These are phyloP conservation scores for Acromyrmex echinatior DNA, from an alignment of 1,140 invertebrate species.

Conservation along the genomic window DNA sequence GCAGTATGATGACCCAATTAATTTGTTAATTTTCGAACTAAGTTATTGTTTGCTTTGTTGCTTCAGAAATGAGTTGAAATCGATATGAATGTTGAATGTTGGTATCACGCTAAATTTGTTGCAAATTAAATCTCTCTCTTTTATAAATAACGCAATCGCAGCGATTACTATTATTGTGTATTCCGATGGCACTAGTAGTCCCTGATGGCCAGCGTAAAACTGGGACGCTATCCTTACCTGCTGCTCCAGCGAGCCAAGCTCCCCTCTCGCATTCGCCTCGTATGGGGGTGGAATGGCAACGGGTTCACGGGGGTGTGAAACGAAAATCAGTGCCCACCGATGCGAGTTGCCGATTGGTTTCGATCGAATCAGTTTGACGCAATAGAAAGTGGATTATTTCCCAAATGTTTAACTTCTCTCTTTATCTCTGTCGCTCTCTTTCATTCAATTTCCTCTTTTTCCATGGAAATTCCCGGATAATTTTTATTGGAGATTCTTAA, in stretches of 20 bases:
- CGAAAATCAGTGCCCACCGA: constrained; percentile 63
- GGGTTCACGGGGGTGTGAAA: constrained; percentile 80
- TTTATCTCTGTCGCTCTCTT: neutral
- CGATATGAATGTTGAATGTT: neutral
- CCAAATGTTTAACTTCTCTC: constrained; percentile 20
- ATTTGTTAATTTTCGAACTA: neutral
- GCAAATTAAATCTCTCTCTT: neutral
- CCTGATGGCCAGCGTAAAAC: constrained; percentile 65
- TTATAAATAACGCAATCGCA: neutral
- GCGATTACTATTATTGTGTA: constrained; percentile 17
- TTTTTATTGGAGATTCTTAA: neutral
- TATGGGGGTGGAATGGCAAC: constrained; percentile 58
- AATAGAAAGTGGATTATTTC: constrained; percentile 61
- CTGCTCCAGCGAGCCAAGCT: constrained; percentile 54
- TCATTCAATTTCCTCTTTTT: constrained; percentile 14
- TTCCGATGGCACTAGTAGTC: constrained; percentile 14
- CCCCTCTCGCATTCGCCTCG: constrained; percentile 67
- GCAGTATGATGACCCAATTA: neutral
- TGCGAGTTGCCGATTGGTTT: constrained; percentile 67
- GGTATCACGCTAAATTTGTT: neutral
- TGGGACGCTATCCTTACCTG: constrained; percentile 64
- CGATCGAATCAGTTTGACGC: constrained; percentile 73
- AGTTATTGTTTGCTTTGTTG: neutral
- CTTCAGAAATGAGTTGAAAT: neutral
- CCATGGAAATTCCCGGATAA: neutral